phyloP scores from a whole-genome alignment of 2,888 invertebrate genomes.

The Gari tellinella region DNA sequence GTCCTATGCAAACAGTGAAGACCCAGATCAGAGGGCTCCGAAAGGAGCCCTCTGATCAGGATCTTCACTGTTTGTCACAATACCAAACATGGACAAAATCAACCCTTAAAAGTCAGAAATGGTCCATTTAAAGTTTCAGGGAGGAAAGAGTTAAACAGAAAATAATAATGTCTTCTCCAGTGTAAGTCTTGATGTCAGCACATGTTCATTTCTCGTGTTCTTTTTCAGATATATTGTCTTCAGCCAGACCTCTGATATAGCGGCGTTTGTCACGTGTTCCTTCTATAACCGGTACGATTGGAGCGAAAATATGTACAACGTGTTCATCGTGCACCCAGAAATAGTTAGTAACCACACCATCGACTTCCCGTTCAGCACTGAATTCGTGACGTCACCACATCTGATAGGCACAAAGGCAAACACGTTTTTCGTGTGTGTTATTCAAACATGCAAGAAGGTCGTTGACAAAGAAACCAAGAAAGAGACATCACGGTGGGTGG shows the following conservation, averaged over 20 bases:
- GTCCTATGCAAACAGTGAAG: too few relatives aligned
- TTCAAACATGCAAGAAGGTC: conserved; percentile 59
- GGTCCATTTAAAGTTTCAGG: too few relatives aligned
- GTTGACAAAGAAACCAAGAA: conserved; percentile 45
- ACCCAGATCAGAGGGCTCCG: too few relatives aligned
- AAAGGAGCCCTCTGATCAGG: too few relatives aligned
- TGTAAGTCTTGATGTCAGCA: too few relatives aligned
- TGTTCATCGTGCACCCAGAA: conserved; percentile 63
- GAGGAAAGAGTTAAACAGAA: too few relatives aligned
- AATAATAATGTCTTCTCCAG: too few relatives aligned
- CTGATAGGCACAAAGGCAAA: conserved; percentile 45
- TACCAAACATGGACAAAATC: too few relatives aligned
- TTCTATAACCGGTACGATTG: conserved; percentile 68
- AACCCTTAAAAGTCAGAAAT: too few relatives aligned
- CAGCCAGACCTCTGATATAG: conserved; percentile 58
- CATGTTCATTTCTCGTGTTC: too few relatives aligned
- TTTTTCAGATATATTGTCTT: conserved; percentile 68
- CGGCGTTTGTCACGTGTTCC: conserved; percentile 69
- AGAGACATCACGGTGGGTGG: conserved; percentile 52
- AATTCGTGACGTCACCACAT: conserved; percentile 68
- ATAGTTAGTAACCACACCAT: conserved; percentile 51
- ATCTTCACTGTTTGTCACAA: too few relatives aligned
- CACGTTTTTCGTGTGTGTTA: conserved; percentile 61
- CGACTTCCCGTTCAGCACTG: conserved; percentile 65
- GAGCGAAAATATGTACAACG: conserved; percentile 69